Base-by-base conservation (phyloP, 2,113 vertebrate genomes). In the Equus quagga region DNA sequence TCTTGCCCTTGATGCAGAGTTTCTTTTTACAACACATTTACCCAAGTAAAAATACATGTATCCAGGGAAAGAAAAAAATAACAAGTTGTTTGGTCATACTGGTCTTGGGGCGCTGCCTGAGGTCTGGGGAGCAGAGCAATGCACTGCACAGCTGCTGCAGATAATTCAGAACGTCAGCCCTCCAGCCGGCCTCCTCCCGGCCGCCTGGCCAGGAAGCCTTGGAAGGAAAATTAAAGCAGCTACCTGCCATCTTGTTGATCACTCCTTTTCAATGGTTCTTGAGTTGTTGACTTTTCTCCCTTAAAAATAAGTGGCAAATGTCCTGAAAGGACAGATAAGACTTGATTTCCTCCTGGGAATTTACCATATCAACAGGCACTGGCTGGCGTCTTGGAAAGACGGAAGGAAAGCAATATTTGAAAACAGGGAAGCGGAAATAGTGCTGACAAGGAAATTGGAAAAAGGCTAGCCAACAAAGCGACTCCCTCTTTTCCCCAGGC, bases 251-350 rank as follows among this genome's bases (percentile, higher is more conserved):
- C 90, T 82, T 91, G 90, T 75, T 67, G 58, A 67, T 92, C 33
- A 41, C 41, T 80, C 60, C 46, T 67, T 78, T 82, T 72, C 65
- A 96, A 89, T 70, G 67, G 49, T 60, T 98, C 36, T 72, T 85
- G 84, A 73, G 44, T 83, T 86, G 79, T 90, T 97, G 93, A 83
- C 75, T 93, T 82, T 93, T 91, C 10, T 44, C 31, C 24, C 46
- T 94, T 75, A 67, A 83, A 97, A 97, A 51, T 87, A 97, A 95
- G 89, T 93, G 36, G 92, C 82, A 91, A 82, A 75, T 0, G 0
- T 72, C 92, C 46, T 89, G 96, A 91, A 24, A 73, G 56, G 92
- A 94, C 58, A 92, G 89, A 60, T 89, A 94, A 94, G 95, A 84
- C 64, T 76, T 60, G 78, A 58, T 79, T 84, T 96, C 28, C 83